Evolutionary conservation across 2,797 vertebrate genomes (phyloP).

Genomic region (Sebastes variabilis): DNA sequence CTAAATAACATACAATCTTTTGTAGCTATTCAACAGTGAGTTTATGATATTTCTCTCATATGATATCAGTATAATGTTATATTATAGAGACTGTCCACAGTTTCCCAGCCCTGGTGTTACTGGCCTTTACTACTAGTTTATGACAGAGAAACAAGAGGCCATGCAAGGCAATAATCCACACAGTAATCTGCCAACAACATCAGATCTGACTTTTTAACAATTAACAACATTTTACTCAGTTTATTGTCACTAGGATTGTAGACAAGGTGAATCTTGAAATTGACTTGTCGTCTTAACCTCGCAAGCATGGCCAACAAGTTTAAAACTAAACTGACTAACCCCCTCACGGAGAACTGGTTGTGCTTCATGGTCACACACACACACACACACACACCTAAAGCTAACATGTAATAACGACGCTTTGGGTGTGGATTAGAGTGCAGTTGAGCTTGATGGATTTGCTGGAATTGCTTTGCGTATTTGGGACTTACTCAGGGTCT

Average conservation of each 20-base stretch:
- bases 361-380: neutral
- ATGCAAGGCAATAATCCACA: neutral
- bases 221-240: neutral
- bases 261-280: neutral
- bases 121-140: neutral
- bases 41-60: no score
- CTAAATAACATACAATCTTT: neutral
- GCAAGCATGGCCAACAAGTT: neutral
- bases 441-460: neutral
- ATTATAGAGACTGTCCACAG: neutral
- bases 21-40: neutral
- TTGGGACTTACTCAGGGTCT: neutral
- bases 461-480: neutral
- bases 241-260: neutral
- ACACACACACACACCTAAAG: neutral
- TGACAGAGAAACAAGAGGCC: neutral
- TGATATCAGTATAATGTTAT: no score
- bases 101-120: neutral
- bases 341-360: neutral
- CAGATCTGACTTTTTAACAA: neutral
- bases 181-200: neutral
- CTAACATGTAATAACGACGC: neutral
- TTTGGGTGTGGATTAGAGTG: constrained; percentile 8
- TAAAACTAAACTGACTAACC: constrained; percentile 13
- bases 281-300: neutral